Base-by-base conservation (phyloP, 2,113 vertebrate genomes). In the Prionailurus bengalensis region DNA sequence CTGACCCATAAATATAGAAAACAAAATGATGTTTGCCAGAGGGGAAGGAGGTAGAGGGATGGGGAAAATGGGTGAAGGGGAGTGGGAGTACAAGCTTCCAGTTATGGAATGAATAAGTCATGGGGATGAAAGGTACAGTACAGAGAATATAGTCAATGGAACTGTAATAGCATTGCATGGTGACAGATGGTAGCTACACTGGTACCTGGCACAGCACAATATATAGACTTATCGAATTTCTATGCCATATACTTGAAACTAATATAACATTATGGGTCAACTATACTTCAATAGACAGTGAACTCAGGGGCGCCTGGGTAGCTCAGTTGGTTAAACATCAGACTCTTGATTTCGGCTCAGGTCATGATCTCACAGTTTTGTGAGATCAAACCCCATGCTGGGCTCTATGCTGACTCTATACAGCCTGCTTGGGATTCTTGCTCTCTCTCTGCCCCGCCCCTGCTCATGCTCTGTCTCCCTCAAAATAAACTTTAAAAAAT, bases 241-340 rank as follows among this genome's bases (percentile, higher is more conserved):
- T 78, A 29, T 48, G 42, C 9, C 9, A 27, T 48, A 78, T 8
- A 31, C 42, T 15, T 48, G 42, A 48, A 29, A 48, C 42, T 48
- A 78, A 78, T 31, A 7, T 17, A 78, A 78, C 15, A 48, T 29
- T 76, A 42, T 29, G 25, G 7, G 73, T 29, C 73, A 76, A 76
- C 14, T 76, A 4, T 78, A 48, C 42, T 78, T 78, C 74, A 78
- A 6, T 87, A 70, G 51, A 78, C 45, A 53, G 17, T 3, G 74
- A 53, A 98, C 99, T 98, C 89, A 99, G 14, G 21, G 21, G 21
- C 21, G 8, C 58, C 58, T 61, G 58, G 5, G 58, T 61, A 21
- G 58, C 21, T 61, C 58, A 61, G 58, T 61, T 7, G 2, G 58
- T 61, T 21, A 61, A 61, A 61, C 21, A 61, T 10, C 21, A 2